These are phyloP conservation scores for Okamejei kenojei DNA, from an alignment of 2,797 vertebrate species.

Conservation along the genomic window DNA sequence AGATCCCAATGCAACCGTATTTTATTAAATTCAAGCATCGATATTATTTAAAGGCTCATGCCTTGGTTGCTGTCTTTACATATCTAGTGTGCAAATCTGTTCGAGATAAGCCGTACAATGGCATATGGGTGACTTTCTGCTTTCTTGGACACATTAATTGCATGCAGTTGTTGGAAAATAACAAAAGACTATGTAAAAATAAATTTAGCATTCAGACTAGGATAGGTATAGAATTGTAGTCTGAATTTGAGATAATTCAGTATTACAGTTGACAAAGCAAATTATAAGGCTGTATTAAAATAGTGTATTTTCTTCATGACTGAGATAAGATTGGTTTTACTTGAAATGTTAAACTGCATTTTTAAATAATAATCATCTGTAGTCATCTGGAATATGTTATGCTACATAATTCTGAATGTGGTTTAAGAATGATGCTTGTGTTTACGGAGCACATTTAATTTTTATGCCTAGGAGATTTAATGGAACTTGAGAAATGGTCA, in stretches of 20 bases:
- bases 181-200: background rate
- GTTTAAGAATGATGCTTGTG: background rate
- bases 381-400: background rate
- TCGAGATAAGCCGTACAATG: background rate
- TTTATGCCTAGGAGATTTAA: background rate
- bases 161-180: background rate
- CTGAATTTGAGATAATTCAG: background rate
- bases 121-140: background rate
- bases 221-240: background rate
- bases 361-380: background rate
- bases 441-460: background rate
- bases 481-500: background rate
- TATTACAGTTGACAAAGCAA: background rate
- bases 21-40: constrained; percentile 1
- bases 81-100: constrained; percentile 4
- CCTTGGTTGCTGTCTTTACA: constrained; percentile 21
- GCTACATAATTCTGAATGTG: background rate
- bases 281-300: background rate
- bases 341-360: background rate
- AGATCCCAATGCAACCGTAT: background rate
- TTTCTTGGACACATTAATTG: background rate
- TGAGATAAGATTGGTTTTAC: background rate
- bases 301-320: background rate
- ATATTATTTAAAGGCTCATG: too few species aligned
- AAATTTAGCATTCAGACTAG: background rate